Evolutionary conservation across 2,797 vertebrate genomes (phyloP).

Genomic region (Taenioides sp.): DNA sequence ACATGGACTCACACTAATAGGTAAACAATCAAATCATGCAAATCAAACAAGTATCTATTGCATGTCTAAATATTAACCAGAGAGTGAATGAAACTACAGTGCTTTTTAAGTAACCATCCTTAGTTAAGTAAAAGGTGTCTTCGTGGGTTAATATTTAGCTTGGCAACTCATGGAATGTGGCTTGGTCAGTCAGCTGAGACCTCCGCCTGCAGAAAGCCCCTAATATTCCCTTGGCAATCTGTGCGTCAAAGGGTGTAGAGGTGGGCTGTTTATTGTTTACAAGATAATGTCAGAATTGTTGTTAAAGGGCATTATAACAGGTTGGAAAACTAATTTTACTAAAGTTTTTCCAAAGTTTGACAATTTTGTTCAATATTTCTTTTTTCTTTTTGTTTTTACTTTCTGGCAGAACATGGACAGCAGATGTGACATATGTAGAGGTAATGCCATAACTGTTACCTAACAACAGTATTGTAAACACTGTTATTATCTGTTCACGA

Average conservation of each 20-base stretch:
- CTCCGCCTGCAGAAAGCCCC: slow-evolving; percentile 62
- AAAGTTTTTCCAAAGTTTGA: too few species aligned
- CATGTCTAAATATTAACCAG: slow-evolving; percentile 55
- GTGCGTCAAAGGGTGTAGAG: slow-evolving; percentile 18
- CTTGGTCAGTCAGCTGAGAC: slow-evolving; percentile 66
- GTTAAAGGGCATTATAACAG: background rate
- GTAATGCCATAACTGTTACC: too few species aligned
- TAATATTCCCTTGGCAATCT: slow-evolving; percentile 46
- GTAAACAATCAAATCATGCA: slow-evolving; percentile 43
- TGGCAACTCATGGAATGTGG: slow-evolving; percentile 43
- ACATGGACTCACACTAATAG: slow-evolving; percentile 27
- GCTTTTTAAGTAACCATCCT: slow-evolving; percentile 28
- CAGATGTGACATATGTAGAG: too few species aligned
- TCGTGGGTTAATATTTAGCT: slow-evolving; percentile 70
- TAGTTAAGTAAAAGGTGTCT: slow-evolving; percentile 41
- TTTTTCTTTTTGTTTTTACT: too few species aligned
- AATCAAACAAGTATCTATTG: slow-evolving; percentile 31
- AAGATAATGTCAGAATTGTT: background rate
- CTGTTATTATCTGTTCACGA: too few species aligned
- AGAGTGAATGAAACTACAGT: slow-evolving; percentile 20
- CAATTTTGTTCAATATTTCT: too few species aligned
- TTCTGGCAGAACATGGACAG: too few species aligned
- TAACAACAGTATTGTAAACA: too few species aligned
- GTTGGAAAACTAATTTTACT: too few species aligned
- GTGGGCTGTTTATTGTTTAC: background rate